These are phyloP conservation scores for Ceyx melanurus DNA, from an alignment of 2,113 vertebrate species.

Conservation along the genomic window DNA sequence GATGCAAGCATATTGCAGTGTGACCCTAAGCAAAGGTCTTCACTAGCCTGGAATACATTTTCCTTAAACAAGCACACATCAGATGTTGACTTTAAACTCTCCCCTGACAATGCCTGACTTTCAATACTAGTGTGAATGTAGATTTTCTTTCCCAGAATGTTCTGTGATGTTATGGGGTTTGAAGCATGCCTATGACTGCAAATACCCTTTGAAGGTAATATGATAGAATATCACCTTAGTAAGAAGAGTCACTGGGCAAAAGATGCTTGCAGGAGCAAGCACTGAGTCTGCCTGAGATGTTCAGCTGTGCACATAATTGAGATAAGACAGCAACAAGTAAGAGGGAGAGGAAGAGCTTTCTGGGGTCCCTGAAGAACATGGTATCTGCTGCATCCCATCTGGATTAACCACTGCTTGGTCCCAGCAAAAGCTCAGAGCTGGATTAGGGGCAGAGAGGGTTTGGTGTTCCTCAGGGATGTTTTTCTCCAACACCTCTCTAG, in stretches of 20 bases:
- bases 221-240: no score
- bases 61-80: background rate
- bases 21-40: background rate
- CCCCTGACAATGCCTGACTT: background rate
- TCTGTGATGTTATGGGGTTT: background rate
- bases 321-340: slow-evolving; percentile 11
- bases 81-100: background rate
- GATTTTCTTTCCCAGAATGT: background rate
- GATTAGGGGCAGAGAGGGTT: no score
- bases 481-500: slow-evolving; percentile 30
- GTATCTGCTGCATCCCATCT: background rate
- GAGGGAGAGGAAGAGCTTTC: background rate
- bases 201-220: background rate
- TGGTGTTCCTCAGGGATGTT: background rate
- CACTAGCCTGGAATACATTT: background rate
- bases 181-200: background rate
- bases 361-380: background rate
- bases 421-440: background rate
- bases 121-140: background rate
- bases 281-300: background rate
- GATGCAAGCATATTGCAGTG: background rate
- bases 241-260: background rate
- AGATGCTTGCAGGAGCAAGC: background rate
- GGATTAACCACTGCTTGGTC: background rate
- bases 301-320: background rate